Evolutionary conservation across 2,113 vertebrate species (phyloP).

Genomic region (Ictalurus punctatus): DNA sequence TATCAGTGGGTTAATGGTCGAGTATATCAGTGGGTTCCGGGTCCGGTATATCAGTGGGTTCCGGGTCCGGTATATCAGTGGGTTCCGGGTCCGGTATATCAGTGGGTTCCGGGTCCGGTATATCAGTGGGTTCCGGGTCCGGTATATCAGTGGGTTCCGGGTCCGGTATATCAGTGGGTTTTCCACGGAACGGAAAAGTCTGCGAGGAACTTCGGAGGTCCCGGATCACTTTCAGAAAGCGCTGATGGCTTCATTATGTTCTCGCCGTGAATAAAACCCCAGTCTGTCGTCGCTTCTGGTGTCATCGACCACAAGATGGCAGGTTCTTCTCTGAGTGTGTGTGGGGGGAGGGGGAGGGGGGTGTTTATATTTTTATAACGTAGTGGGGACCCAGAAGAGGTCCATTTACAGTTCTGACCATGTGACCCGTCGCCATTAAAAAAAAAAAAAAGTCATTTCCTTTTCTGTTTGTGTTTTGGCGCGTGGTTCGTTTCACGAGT

Average conservation of each 20-base stretch:
- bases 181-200: not conserved
- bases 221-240: not conserved
- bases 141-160: conserved; percentile 33
- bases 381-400: not conserved
- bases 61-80: too few species aligned
- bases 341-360: conserved; percentile 34
- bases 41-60: too few species aligned
- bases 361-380: not conserved
- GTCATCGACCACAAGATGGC: conserved; percentile 59
- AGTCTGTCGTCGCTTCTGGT: conserved; percentile 12
- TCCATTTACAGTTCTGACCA: too few species aligned
- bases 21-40: too few species aligned
- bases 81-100: too few species aligned
- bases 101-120: too few species aligned
- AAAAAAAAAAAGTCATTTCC: too few species aligned
- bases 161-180: conserved; percentile 34
- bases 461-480: too few species aligned
- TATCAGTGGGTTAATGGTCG: too few species aligned
- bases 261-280: not conserved
- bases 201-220: not conserved
- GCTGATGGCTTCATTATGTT: not conserved
- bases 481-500: too few species aligned
- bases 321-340: conserved; percentile 24
- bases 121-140: not conserved
- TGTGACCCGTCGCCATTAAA: too few species aligned